Percentiles rank a stretch among this genome's conserved stretches.
Conservation (phyloP, 2,113 vertebrate genomes). For the Oncorhynchus kisutch region DNA sequence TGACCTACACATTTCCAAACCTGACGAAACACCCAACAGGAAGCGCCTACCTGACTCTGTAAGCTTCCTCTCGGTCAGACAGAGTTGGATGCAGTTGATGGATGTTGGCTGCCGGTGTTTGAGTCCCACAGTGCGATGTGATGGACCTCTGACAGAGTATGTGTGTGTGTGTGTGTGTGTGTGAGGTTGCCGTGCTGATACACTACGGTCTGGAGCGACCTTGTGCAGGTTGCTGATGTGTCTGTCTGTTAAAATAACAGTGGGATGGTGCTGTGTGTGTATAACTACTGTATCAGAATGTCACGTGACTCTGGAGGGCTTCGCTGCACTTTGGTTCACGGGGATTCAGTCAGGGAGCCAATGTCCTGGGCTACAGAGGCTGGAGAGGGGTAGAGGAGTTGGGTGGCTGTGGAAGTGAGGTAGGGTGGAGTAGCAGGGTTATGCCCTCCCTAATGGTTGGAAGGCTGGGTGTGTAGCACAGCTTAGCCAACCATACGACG, state of each 20-base stretch:
- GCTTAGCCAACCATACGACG: slow-evolving; percentile 44
- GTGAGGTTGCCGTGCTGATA: background rate
- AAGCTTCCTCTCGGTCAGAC: background rate
- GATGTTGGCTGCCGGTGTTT: background rate
- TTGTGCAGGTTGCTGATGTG: slow-evolving; percentile 20
- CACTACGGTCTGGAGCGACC: background rate
- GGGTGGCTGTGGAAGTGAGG: background rate
- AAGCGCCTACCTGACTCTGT: slow-evolving; percentile 45
- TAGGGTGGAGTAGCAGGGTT: background rate
- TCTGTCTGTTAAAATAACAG: slow-evolving; percentile 6
- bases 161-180: background rate
- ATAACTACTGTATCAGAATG: slow-evolving; percentile 32
- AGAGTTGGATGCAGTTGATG: no score
- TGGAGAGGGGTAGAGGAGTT: slow-evolving; percentile 16
- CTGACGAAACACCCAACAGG: background rate
- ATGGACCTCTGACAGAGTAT: background rate
- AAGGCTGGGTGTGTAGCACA: background rate
- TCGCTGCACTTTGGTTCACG: slow-evolving; percentile 24
- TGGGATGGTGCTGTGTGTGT: slow-evolving; percentile 29
- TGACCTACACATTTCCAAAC: background rate
- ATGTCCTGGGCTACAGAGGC: slow-evolving; percentile 21
- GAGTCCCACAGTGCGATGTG: background rate
- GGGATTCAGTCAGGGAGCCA: slow-evolving; percentile 31
- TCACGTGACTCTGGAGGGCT: slow-evolving; percentile 57
- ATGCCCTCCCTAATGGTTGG: background rate